Base-by-base conservation (phyloP, 2,888 invertebrate genomes). In the Alsophila aescularia region DNA sequence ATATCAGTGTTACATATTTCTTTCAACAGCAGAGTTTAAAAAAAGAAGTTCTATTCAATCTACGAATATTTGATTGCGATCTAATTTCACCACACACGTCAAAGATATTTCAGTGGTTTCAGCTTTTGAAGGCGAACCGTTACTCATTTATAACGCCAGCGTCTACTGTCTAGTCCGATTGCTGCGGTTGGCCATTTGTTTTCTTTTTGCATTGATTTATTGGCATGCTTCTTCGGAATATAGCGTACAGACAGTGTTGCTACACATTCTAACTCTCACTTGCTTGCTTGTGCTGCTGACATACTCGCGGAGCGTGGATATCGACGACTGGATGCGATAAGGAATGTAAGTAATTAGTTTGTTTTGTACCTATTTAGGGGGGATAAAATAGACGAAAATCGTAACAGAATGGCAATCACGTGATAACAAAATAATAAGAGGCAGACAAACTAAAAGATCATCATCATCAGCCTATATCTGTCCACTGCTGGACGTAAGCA, bases 241-340 rank as follows among this genome's bases (percentile, higher is more conserved):
- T 36, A 43, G 31, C 15, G 43, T 39, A 39, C 43, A 75, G 75
- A 81, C 73, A 79, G 62, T 70, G n/a, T n/a, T n/a, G 79, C 66
- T 78, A 77, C 78, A 80, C 77, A 79, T 85, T 77, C 73, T 81
- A 83, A 87, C 87, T 89, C 88, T 89, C 87, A 87, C 88, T 87
- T 69, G 72, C 73, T 61, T 60, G 71, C 63, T 69, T 70, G 75
- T 50, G 71, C 86, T 77, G 85, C 85, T 83, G 75, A 83, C 83
- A 85, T 72, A 82, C 79, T 83, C 72, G 62, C 36, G 31, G 12
- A 34, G 35, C 15, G 47, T 24, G 24, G 48, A 54, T 49, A 54
- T 37, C 27, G 12, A 12, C n/a, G 16, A 12, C 62, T 64, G 34
- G 62, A 60, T 58, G 21, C 9, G 47, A 15, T 40, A 34, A 5